These are phyloP conservation scores for Triplophysa tibetana DNA, from an alignment of 2,113 vertebrate species.

Conservation along the genomic window DNA sequence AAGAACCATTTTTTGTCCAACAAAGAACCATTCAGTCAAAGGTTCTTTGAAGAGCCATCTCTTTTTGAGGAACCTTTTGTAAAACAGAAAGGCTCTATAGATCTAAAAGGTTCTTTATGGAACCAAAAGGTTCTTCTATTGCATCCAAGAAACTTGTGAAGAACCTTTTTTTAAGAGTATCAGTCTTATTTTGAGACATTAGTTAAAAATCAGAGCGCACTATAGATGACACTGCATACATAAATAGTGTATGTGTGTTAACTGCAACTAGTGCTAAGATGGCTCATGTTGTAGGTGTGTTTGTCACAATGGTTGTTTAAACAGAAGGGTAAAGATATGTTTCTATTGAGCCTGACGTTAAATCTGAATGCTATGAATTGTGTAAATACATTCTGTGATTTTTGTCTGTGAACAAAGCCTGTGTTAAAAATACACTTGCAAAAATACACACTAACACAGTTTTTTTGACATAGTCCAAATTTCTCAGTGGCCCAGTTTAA, in stretches of 20 bases:
- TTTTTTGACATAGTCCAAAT: background rate
- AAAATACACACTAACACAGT: background rate
- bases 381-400: background rate
- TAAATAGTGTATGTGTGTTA: constrained; percentile 59
- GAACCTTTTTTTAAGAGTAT: too few relatives aligned
- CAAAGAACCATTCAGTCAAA: too few relatives aligned
- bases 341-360: too few relatives aligned
- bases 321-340: background rate
- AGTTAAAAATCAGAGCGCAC: background rate
- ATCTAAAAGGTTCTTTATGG: too few relatives aligned
- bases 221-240: background rate
- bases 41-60: too few relatives aligned
- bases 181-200: too few relatives aligned
- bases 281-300: constrained; percentile 41
- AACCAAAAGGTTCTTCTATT: too few relatives aligned
- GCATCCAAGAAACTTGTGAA: too few relatives aligned
- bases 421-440: too few relatives aligned
- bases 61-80: too few relatives aligned
- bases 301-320: background rate
- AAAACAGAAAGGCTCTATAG: too few relatives aligned
- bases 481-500: background rate
- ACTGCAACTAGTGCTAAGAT: constrained; percentile 27
- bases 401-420: background rate
- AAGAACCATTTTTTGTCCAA: too few relatives aligned
- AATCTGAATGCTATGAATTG: constrained; percentile 29